phyloP scores from a whole-genome alignment of 2,888 invertebrate genomes.

The Conomelus anceps region DNA sequence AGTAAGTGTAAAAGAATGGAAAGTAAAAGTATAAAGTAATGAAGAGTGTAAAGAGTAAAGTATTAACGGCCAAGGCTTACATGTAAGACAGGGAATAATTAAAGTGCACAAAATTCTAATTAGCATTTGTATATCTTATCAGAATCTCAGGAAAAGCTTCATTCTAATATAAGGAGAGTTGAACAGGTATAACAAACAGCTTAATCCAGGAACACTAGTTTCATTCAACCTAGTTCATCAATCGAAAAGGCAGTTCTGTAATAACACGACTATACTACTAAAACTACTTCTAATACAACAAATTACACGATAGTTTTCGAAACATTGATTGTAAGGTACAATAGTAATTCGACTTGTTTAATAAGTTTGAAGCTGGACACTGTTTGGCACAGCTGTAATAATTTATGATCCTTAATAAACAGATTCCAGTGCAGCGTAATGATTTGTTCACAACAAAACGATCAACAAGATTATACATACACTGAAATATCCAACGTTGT shows the following conservation, averaged over 20 bases:
- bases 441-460: background rate
- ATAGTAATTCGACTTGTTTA: background rate
- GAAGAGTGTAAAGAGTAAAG: too few species aligned
- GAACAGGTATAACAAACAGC: background rate
- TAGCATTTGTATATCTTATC: too few species aligned
- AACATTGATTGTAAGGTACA: background rate
- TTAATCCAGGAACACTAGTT: background rate
- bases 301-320: background rate
- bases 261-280: background rate
- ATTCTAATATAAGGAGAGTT: too few species aligned
- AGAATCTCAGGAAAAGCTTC: too few species aligned
- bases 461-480: background rate
- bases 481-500: background rate
- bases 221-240: background rate
- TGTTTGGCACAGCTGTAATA: background rate
- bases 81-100: too few species aligned
- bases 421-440: background rate
- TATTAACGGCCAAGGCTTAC: too few species aligned
- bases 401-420: background rate
- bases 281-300: background rate
- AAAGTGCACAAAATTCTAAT: too few species aligned
- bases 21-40: too few species aligned
- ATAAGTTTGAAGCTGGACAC: background rate
- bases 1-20: too few species aligned
- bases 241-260: too few species aligned